Conservation (phyloP, 37 sponge, comb jelly and placozoan species). For the Ephydatia muelleri region DNA sequence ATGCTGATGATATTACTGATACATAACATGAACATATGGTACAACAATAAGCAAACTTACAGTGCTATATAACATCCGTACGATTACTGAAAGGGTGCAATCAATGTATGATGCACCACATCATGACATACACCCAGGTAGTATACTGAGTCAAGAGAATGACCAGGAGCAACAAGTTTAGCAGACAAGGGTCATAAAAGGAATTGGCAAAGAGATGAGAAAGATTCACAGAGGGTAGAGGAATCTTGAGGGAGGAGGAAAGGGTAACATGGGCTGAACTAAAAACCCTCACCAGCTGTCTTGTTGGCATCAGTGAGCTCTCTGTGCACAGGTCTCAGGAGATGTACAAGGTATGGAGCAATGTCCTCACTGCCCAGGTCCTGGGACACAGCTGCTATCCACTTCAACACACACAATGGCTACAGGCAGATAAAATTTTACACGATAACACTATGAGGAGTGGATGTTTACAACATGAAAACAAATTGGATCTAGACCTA, state of each 20-base stretch:
- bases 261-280: not conserved
- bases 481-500: slow-evolving; percentile 39
- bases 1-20: too few species aligned
- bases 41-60: too few species aligned
- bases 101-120: too few species aligned
- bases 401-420: slow-evolving; percentile 78
- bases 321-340: slow-evolving; percentile 67
- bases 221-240: not conserved
- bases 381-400: slow-evolving; percentile 79
- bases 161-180: too few species aligned
- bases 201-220: too few species aligned
- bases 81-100: too few species aligned
- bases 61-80: too few species aligned
- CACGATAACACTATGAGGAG: too few species aligned
- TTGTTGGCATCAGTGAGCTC: slow-evolving; percentile 52
- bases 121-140: too few species aligned
- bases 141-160: too few species aligned
- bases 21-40: too few species aligned
- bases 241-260: not conserved
- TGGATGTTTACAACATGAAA: not conserved
- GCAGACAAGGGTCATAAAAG: too few species aligned
- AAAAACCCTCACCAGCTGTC: slow-evolving; percentile 4
- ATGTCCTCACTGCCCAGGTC: slow-evolving; percentile 51
- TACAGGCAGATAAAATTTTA: slow-evolving; percentile 17
- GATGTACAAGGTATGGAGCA: slow-evolving; percentile 26